These are phyloP conservation scores for Augochlora pura DNA, from an alignment of 1,140 invertebrate species.

Conservation along the genomic window DNA sequence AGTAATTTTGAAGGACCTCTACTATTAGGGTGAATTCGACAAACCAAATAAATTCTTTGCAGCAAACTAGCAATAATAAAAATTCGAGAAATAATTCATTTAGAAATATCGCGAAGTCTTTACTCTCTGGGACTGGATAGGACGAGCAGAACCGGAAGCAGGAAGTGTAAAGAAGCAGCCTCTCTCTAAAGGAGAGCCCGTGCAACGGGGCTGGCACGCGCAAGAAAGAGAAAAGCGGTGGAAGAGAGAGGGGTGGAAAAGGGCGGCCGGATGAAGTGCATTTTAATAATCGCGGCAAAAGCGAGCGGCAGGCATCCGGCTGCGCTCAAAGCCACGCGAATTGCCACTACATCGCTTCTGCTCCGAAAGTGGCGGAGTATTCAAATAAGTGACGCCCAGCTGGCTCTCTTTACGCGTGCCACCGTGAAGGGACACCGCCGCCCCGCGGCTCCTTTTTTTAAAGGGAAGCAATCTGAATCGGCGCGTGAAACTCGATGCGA, in stretches of 20 bases:
- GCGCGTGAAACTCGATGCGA: slow-evolving; percentile 6
- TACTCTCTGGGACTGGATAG: too few relatives aligned
- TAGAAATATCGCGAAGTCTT: too few relatives aligned
- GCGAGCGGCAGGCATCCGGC: slow-evolving; percentile 48
- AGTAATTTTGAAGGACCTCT: too few relatives aligned
- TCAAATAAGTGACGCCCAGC: slow-evolving; percentile 59
- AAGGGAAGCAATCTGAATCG: background rate
- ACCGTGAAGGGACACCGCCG: background rate
- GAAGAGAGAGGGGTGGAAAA: background rate
- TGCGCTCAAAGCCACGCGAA: slow-evolving; percentile 57
- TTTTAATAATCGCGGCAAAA: slow-evolving; percentile 67
- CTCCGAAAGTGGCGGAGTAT: slow-evolving; percentile 57
- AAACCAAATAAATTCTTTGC: too few relatives aligned
- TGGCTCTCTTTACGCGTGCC: slow-evolving; percentile 13
- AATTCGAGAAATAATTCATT: too few relatives aligned
- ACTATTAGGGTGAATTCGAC: too few relatives aligned
- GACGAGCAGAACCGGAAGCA: slow-evolving; percentile 34
- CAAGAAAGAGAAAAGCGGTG: background rate
- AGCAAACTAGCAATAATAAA: too few relatives aligned
- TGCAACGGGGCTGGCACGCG: slow-evolving; percentile 6
- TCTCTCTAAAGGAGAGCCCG: slow-evolving; percentile 35
- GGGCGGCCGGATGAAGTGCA: slow-evolving; percentile 54
- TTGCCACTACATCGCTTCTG: slow-evolving; percentile 60
- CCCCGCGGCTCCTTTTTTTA: too few relatives aligned
- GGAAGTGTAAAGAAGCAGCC: slow-evolving; percentile 54